Base-by-base conservation (phyloP, 35 echinoderm and acorn worm genomes). In the Apostichopus japonicus region DNA sequence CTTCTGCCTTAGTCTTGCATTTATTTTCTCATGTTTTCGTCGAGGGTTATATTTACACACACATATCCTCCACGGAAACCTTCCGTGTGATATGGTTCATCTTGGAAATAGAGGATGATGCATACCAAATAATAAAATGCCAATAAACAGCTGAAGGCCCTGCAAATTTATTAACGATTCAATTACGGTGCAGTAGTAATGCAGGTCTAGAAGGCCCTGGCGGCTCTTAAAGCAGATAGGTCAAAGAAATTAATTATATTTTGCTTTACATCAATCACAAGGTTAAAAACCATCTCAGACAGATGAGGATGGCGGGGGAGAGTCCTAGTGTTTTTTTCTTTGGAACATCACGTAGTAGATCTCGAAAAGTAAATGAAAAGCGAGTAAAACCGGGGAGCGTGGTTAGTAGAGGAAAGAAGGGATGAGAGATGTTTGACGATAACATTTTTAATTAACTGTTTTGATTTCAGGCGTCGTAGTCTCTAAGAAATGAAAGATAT, bases 111-210 rank as follows among this genome's bases (percentile, higher is more conserved):
- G 71, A 21, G 71, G 1, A 21, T 19, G 71, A 75, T 75, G 71
- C 5, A 15, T 67, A 44, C 33, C 33, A 44, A 75, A 6, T 75
- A 75, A 75, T 75, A 75, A 75, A 75, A 55, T 84, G 51, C 56
- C 57, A 54, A 84, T 84, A 89, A 89, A 89, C 62, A 89, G 86
- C 86, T 89, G 86, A 72, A 89, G 86, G 86, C 86, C 56, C 56
- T 24, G 61, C 57, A 53, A 61, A 89, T 89, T 89, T 89, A 89
- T 89, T 89, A 89, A 89, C 15, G 62, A 89, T 65, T 89, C 86
- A 89, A 89, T 89, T 72, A 65, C 5, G 61, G 33, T 25, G 86
- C 56, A 56, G 22, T 51, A 65, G 62, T 65, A n/a, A 59, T 72
- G 6, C 56, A 11, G 16, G 23, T 88, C 86, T 73, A 8, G 15